Evolutionary conservation across 2,888 invertebrate species (phyloP).

Genomic region (Melipona bicolor): DNA sequence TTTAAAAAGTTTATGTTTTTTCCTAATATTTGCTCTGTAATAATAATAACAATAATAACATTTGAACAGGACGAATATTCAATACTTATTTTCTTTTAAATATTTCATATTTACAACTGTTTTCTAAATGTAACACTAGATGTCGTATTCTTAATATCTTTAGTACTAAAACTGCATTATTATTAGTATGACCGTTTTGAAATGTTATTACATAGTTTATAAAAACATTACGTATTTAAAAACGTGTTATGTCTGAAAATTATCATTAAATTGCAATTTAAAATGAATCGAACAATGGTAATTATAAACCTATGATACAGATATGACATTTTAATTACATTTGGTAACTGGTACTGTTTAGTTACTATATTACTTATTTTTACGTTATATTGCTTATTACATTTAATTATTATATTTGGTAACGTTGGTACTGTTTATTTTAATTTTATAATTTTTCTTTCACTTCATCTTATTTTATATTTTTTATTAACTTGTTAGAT

Average conservation of each 20-base stretch:
- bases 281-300: constrained; percentile 57
- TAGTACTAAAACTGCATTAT: too few species aligned
- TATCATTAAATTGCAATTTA: background rate
- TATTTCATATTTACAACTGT: background rate
- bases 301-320: constrained; percentile 17
- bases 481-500: background rate
- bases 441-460: background rate
- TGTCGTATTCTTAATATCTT: constrained; percentile 9
- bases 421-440: background rate
- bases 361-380: too few species aligned
- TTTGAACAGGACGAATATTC: background rate
- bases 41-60: too few species aligned
- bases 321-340: too few species aligned
- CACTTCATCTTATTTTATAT: background rate
- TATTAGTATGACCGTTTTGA: background rate
- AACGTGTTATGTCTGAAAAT: background rate
- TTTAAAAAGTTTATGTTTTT: background rate
- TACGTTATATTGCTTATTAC: too few species aligned
- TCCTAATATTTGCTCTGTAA: background rate
- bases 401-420: background rate
- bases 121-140: constrained; percentile 20
- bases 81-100: background rate
- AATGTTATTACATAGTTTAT: background rate
- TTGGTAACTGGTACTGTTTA: too few species aligned
- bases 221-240: background rate